Conservation (phyloP, 2,888 invertebrate genomes). For the Isotomurus palustris region DNA sequence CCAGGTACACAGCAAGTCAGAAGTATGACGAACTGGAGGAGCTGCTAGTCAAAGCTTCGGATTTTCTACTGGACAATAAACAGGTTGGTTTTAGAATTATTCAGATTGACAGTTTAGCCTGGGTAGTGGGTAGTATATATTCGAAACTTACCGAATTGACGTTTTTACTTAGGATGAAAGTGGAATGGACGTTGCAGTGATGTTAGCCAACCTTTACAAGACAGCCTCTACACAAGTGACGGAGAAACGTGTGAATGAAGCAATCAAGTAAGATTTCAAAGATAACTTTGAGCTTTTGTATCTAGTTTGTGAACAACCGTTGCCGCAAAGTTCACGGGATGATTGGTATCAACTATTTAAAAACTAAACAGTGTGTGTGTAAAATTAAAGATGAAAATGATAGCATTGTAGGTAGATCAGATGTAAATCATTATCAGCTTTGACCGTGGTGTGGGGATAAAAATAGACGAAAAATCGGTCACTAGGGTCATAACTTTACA, state of each 20-base stretch:
- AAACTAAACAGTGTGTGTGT: no score
- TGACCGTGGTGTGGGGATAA: no score
- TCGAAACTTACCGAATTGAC: background rate
- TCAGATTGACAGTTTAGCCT: no score
- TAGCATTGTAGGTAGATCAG: no score
- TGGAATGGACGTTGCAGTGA: slow-evolving; percentile 44
- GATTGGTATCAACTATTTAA: no score
- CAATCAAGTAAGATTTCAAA: slow-evolving; percentile 25
- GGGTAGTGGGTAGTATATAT: background rate
- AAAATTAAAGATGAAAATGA: no score
- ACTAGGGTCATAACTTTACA: no score
- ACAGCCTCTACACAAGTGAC: slow-evolving; percentile 23
- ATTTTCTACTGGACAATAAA: slow-evolving; percentile 29
- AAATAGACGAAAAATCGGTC: no score
- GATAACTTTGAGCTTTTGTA: slow-evolving; percentile 1
- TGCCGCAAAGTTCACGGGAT: no score
- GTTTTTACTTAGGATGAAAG: slow-evolving; percentile 34
- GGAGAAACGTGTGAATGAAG: slow-evolving; percentile 25
- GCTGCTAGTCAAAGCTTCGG: slow-evolving; percentile 28
- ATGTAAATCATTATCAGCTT: no score
- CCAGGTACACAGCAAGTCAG: slow-evolving; percentile 34
- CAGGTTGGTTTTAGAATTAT: slow-evolving; percentile 40
- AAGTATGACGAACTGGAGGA: slow-evolving; percentile 41
- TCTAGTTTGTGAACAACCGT: no score
- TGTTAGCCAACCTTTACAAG: slow-evolving; percentile 40